phyloP scores from a whole-genome alignment of 1,140 invertebrate species.

The Platyscapa corneri region DNA sequence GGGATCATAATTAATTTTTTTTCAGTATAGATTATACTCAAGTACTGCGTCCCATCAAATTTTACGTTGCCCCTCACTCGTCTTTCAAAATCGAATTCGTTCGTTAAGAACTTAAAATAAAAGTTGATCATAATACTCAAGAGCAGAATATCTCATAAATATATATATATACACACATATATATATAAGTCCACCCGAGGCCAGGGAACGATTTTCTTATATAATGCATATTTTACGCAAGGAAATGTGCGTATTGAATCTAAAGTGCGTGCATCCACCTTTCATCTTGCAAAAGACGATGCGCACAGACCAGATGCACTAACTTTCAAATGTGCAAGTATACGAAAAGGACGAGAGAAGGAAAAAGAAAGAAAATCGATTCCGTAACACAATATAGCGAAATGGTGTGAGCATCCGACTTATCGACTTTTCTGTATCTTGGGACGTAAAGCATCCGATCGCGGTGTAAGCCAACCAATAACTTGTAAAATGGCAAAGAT shows the following conservation, averaged over 20 bases:
- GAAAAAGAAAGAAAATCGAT: constrained; percentile 2
- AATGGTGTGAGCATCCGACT: background rate
- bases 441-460: background rate
- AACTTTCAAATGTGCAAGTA: background rate
- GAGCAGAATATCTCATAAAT: constrained; percentile 18
- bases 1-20: constrained; percentile 32
- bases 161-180: too few relatives aligned
- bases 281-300: constrained; percentile 27
- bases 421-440: background rate
- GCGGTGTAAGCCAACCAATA: background rate
- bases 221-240: constrained; percentile 36
- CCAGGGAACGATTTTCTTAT: constrained; percentile 3
- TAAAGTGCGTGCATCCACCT: background rate
- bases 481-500: background rate
- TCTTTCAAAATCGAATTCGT: constrained; percentile 20
- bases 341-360: background rate
- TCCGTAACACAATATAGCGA: background rate
- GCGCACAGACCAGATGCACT: background rate
- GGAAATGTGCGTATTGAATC: constrained; percentile 17
- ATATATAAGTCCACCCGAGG: background rate
- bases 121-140: constrained; percentile 21
- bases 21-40: background rate
- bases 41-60: constrained; percentile 10
- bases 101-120: constrained; percentile 24
- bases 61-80: constrained; percentile 17